Evolutionary conservation across 2,888 invertebrate species (phyloP).

Genomic region (Eupeodes latifasciatus): DNA sequence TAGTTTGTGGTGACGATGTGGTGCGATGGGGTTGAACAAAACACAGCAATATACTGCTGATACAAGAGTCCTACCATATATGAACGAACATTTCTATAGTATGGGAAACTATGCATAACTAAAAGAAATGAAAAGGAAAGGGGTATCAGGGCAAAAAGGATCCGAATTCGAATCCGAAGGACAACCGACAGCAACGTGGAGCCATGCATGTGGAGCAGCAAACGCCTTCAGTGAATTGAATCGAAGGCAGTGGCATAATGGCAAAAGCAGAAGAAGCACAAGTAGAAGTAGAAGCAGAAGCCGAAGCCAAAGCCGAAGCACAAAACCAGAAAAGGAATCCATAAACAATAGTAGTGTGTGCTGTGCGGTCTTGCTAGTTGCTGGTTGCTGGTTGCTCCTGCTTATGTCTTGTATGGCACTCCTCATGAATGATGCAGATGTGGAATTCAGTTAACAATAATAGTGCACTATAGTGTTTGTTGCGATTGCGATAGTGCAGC

Average conservation of each 20-base stretch:
- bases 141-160: constrained; percentile 40
- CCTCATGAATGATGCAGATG: constrained; percentile 75
- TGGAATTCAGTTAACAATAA: constrained; percentile 76
- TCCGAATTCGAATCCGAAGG: constrained; percentile 57
- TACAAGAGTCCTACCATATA: constrained; percentile 55
- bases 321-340: constrained; percentile 65
- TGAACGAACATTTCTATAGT: not conserved
- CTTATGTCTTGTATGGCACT: constrained; percentile 39
- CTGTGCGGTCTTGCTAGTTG: constrained; percentile 67
- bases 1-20: not conserved
- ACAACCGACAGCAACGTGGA: constrained; percentile 72
- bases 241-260: constrained; percentile 56
- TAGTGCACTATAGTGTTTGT: constrained; percentile 54
- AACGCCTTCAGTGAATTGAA: constrained; percentile 73
- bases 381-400: constrained; percentile 7
- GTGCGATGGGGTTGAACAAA: constrained; percentile 50
- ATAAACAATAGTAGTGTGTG: constrained; percentile 74
- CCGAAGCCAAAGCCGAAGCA: constrained; percentile 40
- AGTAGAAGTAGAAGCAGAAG: constrained; percentile 35
- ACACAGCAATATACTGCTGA: constrained; percentile 55
- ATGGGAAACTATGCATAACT: constrained; percentile 21
- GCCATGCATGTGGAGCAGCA: constrained; percentile 70
- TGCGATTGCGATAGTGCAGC: constrained; percentile 49
- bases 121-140: constrained; percentile 24
- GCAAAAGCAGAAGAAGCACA: constrained; percentile 37